Conservation (phyloP, 1,140 invertebrate genomes). For the Chionoecetes opilio region DNA sequence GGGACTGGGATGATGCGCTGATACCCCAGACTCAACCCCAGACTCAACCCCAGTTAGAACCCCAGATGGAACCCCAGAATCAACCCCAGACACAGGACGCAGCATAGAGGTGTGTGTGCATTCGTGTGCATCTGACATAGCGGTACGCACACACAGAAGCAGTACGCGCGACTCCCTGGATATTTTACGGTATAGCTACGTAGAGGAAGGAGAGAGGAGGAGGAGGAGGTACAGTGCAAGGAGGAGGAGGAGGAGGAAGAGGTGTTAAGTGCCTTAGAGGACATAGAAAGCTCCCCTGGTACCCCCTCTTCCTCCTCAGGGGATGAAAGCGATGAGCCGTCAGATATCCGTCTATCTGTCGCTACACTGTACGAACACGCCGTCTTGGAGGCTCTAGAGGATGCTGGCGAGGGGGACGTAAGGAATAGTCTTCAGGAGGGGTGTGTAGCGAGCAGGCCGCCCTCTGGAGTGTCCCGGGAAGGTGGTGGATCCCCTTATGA, state of each 20-base stretch:
- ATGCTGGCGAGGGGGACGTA: neutral
- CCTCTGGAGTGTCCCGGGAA: too few relatives aligned
- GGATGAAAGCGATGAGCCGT: slow-evolving; percentile 65
- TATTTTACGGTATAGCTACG: neutral
- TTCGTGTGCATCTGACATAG: too few relatives aligned
- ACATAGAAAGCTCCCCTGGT: neutral
- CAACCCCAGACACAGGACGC: too few relatives aligned
- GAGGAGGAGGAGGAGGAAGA: neutral
- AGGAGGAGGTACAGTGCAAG: slow-evolving; percentile 36
- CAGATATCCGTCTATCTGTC: slow-evolving; percentile 76
- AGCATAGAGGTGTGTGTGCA: too few relatives aligned
- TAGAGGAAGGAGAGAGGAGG: neutral
- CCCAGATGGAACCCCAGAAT: neutral
- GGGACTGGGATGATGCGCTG: slow-evolving; percentile 77
- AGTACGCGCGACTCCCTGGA: neutral
- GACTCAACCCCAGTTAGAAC: neutral
- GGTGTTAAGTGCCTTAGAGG: too few relatives aligned
- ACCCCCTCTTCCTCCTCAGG: slow-evolving; percentile 76
- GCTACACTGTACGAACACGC: slow-evolving; percentile 80
- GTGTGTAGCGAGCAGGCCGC: too few relatives aligned
- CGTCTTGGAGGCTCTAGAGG: slow-evolving; percentile 72
- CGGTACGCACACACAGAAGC: too few relatives aligned
- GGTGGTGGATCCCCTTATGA: too few relatives aligned
- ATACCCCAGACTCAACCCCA: neutral
- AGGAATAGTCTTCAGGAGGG: neutral